Percentiles rank a stretch among this genome's conserved stretches.
Evolutionary conservation across 2,797 vertebrate genomes (phyloP).

Genomic region (Vipera ursinii): DNA sequence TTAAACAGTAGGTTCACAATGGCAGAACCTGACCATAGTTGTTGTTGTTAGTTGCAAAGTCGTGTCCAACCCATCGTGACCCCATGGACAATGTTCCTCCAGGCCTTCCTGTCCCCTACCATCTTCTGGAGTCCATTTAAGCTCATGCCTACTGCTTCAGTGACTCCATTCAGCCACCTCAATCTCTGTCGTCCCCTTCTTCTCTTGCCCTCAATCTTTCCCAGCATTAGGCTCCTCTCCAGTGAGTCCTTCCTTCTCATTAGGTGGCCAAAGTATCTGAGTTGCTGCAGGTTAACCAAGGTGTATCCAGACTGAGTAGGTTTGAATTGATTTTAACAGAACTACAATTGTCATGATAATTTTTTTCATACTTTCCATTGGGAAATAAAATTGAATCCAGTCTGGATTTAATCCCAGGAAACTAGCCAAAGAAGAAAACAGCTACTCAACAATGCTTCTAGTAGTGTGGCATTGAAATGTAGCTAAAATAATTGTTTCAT

Average conservation of each 20-base stretch:
- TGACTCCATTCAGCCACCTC: no score
- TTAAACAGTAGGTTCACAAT: not conserved
- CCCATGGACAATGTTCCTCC: no score
- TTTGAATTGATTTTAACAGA: not conserved
- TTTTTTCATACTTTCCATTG: not conserved
- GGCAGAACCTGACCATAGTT: not conserved
- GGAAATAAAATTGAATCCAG: not conserved
- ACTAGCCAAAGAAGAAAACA: not conserved
- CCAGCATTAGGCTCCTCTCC: no score
- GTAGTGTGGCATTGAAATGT: not conserved
- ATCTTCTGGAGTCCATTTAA: no score
- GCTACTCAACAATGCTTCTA: not conserved
- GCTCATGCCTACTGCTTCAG: no score
- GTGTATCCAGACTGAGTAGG: not conserved
- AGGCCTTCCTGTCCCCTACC: no score
- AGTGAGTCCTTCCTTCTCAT: no score
- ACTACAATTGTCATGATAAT: not conserved
- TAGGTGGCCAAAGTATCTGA: no score
- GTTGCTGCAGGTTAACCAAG: not conserved
- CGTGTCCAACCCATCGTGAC: no score
- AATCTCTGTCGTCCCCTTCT: no score
- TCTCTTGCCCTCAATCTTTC: no score
- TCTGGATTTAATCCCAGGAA: not conserved
- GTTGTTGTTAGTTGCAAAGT: no score
- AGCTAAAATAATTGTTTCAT: not conserved